Percentiles rank a stretch among this genome's conserved stretches.
Evolutionary conservation across 2,888 invertebrate species (phyloP).

Genomic region (Cactoblastis cactorum): DNA sequence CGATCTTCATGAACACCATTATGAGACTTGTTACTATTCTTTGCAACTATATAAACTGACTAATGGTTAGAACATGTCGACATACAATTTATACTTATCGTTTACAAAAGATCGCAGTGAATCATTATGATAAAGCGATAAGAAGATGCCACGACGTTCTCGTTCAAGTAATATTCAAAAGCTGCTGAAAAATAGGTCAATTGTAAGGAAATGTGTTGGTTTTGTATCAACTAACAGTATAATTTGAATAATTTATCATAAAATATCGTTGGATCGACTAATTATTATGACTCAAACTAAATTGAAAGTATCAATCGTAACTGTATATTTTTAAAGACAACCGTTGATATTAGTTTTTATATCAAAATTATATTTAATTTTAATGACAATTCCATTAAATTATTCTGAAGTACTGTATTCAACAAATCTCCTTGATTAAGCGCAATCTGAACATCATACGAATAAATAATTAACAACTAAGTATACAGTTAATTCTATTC

Average conservation of each 20-base stretch:
- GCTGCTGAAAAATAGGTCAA: neutral
- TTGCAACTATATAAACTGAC: conserved; percentile 4
- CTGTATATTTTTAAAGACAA: too few relatives aligned
- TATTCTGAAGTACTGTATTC: too few relatives aligned
- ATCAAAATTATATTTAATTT: too few relatives aligned
- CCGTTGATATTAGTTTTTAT: too few relatives aligned
- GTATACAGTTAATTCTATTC: neutral
- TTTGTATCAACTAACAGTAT: neutral
- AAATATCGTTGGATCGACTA: too few relatives aligned
- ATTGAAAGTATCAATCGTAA: too few relatives aligned
- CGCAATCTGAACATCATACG: neutral
- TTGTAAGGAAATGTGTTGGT: neutral
- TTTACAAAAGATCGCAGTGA: neutral
- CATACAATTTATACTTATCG: neutral
- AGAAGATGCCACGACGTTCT: neutral
- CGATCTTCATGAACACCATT: neutral
- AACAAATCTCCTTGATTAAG: too few relatives aligned
- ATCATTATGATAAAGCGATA: neutral
- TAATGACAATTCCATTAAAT: too few relatives aligned
- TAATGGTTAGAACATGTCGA: neutral
- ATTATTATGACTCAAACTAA: too few relatives aligned
- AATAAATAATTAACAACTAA: too few relatives aligned
- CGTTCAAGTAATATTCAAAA: neutral
- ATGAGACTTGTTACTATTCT: neutral
- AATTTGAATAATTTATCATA: too few relatives aligned